Conservation (phyloP, 2,888 invertebrate species). For the Drosophila acutilabella region DNA sequence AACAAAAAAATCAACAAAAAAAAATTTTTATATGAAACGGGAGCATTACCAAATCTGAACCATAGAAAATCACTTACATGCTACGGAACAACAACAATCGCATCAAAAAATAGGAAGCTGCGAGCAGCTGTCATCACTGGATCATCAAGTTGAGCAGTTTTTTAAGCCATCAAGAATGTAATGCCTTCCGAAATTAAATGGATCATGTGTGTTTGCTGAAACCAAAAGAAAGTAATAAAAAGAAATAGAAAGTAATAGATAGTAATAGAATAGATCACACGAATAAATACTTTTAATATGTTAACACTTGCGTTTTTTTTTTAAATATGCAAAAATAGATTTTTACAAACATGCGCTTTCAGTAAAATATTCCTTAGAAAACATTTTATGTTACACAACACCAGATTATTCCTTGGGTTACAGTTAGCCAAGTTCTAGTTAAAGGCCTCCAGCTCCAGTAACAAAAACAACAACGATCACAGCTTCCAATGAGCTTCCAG, state of each 20-base stretch:
- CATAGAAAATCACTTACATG: conserved; percentile 22
- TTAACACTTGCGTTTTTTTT: too few species aligned
- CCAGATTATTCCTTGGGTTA: too few species aligned
- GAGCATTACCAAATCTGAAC: conserved; percentile 36
- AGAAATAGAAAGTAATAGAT: too few species aligned
- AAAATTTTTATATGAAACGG: conserved; percentile 5
- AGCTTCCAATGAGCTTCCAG: not conserved
- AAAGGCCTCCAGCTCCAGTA: not conserved
- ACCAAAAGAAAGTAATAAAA: too few species aligned
- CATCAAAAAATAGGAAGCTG: conserved; percentile 4
- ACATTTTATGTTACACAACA: not conserved
- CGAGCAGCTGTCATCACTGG: conserved; percentile 1
- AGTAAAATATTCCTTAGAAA: not conserved
- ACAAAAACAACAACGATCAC: not conserved
- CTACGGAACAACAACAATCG: conserved; percentile 11
- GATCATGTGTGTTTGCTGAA: not conserved
- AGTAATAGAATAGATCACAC: too few species aligned
- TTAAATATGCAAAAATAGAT: too few species aligned
- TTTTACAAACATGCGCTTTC: too few species aligned
- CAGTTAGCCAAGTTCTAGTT: conserved; percentile 1
- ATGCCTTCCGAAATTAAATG: not conserved
- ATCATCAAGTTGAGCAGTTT: not conserved
- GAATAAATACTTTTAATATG: too few species aligned
- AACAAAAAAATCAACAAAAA: not conserved
- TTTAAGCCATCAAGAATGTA: not conserved